phyloP scores from a whole-genome alignment of 2,113 vertebrate species.

The Sporophila hypoxantha region DNA sequence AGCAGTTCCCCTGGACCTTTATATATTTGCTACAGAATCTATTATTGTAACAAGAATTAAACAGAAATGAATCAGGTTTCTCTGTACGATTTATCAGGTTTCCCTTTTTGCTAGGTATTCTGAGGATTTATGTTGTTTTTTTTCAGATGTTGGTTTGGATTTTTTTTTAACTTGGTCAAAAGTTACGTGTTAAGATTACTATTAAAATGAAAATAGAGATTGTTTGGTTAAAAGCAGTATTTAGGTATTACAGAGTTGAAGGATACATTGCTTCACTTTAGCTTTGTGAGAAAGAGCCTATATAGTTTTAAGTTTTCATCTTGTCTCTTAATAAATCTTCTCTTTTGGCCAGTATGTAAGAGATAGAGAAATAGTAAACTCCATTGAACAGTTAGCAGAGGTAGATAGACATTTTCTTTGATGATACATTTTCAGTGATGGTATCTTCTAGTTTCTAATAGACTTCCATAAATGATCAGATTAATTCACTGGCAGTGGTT shows the following conservation, averaged over 20 bases:
- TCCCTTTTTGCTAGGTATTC: not conserved
- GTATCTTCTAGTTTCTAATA: not conserved
- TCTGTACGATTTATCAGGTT: not conserved
- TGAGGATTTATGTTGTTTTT: not conserved
- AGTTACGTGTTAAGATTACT: not conserved
- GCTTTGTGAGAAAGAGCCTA: not conserved
- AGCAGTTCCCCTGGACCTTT: not conserved
- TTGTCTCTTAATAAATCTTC: not conserved
- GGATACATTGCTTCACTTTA: not conserved
- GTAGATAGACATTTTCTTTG: not conserved
- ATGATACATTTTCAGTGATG: not conserved
- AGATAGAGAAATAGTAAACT: not conserved
- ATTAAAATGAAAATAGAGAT: not conserved
- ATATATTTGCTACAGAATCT: not conserved
- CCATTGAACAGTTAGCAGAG: not conserved
- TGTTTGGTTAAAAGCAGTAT: not conserved
- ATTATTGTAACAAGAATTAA: not conserved
- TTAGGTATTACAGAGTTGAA: not conserved
- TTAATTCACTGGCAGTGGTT: not conserved
- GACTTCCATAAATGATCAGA: not conserved
- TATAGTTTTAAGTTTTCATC: not conserved
- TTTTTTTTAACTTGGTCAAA: not conserved
- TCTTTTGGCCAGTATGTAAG: not conserved
- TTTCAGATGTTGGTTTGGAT: not conserved
- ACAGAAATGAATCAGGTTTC: not conserved